Percentiles rank a stretch among this genome's conserved stretches.
phyloP scores from a whole-genome alignment of 2,113 vertebrate genomes.

The Leucopsar rothschildi region DNA sequence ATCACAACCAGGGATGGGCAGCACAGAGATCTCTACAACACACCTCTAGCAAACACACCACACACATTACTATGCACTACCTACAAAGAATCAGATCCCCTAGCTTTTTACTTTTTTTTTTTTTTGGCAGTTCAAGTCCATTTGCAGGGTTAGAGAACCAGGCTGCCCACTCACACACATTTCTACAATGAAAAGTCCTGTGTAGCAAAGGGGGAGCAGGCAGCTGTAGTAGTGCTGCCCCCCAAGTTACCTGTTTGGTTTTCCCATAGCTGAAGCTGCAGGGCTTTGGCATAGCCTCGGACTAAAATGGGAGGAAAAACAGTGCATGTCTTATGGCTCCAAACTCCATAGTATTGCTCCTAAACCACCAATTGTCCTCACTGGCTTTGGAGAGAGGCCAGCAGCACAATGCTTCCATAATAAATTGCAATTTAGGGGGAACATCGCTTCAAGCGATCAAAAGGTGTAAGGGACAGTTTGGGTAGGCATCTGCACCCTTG shows the following conservation, averaged over 20 bases:
- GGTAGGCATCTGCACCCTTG: not conserved
- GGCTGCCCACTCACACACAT: not conserved
- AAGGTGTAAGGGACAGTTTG: not conserved
- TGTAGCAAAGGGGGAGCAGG: not conserved
- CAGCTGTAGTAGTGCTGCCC: not conserved
- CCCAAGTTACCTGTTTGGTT: not conserved
- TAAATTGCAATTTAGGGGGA: not conserved
- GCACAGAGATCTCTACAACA: not conserved
- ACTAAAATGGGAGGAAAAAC: not conserved
- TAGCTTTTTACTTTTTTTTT: not conserved
- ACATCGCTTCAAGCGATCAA: not conserved
- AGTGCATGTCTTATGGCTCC: conserved; percentile 19
- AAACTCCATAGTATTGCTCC: not conserved
- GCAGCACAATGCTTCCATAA: not conserved
- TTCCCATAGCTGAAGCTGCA: conserved; percentile 27
- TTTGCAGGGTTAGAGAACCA: not conserved
- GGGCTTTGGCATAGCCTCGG: conserved; percentile 11
- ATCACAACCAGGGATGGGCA: not conserved
- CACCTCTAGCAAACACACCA: not conserved
- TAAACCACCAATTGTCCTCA: not conserved
- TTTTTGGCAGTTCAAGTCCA: conserved; percentile 13
- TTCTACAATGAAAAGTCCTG: not conserved
- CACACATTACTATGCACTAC: not conserved
- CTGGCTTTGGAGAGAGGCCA: not conserved
- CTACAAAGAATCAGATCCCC: not conserved